A percentile compares a stretch with the other conserved stretches of the same genome.
Conservation (phyloP, 2,797 vertebrate species). For the Myiotriccus ornatus region DNA sequence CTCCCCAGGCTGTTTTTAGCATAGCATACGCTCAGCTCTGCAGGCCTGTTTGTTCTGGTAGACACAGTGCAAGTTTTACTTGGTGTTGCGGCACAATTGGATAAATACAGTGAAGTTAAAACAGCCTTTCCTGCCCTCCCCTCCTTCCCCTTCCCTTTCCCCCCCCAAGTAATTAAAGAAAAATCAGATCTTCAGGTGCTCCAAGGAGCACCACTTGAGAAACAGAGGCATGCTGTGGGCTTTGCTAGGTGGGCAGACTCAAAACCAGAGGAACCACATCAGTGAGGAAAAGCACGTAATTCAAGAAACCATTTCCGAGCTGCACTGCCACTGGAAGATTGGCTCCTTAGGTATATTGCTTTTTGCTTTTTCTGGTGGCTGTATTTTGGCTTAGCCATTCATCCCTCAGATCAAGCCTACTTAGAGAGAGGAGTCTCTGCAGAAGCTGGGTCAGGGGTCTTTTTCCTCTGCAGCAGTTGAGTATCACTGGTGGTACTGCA, state of each 20-base stretch:
- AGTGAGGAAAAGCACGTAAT: background rate
- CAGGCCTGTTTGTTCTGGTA: background rate
- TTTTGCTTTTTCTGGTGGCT: background rate
- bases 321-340: background rate
- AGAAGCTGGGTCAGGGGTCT: background rate
- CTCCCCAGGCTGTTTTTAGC: background rate
- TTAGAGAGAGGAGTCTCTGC: background rate
- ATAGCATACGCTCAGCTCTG: fast-evolving
- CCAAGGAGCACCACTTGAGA: background rate
- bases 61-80: background rate
- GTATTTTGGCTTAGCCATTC: background rate
- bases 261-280: background rate
- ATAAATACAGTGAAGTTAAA: background rate
- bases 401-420: background rate
- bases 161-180: background rate
- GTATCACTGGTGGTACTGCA: background rate
- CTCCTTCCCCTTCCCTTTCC: fast-evolving
- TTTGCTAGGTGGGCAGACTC: background rate
- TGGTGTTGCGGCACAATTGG: background rate
- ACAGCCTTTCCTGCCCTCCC: background rate
- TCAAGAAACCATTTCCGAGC: background rate
- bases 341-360: background rate
- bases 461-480: background rate
- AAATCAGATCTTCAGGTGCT: background rate
- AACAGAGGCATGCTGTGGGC: background rate